Base-by-base conservation (phyloP, 2,113 vertebrate genomes). In the Oenanthe melanoleuca region DNA sequence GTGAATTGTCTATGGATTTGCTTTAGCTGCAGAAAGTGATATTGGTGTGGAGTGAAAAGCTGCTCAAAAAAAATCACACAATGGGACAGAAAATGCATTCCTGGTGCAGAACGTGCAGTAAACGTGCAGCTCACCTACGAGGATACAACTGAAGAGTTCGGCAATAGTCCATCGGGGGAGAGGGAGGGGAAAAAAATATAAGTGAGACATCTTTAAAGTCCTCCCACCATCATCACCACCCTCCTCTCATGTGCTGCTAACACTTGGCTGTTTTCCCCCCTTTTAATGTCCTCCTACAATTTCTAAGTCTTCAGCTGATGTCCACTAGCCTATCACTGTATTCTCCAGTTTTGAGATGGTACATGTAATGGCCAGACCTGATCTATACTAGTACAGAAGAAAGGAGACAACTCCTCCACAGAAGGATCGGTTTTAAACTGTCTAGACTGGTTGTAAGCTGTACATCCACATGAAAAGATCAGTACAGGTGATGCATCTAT, bases 121-220 rank as follows among this genome's bases (percentile, higher is more conserved):
- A 98, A 97, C 98, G 97, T 98, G 98, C 98, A 98, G 97, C 98
- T 98, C 98, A 98, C 98, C 98, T 98, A 97, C 91, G 88, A 97
- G 97, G 97, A 94, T 72, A 96, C 96, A 97, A 93, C 98, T 96
- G 97, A 95, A 70, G 98, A 88, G 93, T 97, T 97, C 98, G 86
- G 97, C 96, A 97, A 98, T 86, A 97, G 96, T 98, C 98, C 98
- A 97, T 80, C 98, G 95, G 95, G 93, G 86, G 88, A 97, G 94
- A 94, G 95, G 97, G 95, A 97, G 90, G 97, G 97, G 97, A 91
- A 80, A 96, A 97, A 98, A 97, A 97, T 75, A 97, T 95, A 97
- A 86, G 93, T 98, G 84, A 98, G 98, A 97, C 66, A 96, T 91
- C 95, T 96, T 96, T 75, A 44, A 79, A 90, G 25, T 89, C 78